Base-by-base conservation (phyloP, 2,797 vertebrate genomes). In the Darevskia mixta region DNA sequence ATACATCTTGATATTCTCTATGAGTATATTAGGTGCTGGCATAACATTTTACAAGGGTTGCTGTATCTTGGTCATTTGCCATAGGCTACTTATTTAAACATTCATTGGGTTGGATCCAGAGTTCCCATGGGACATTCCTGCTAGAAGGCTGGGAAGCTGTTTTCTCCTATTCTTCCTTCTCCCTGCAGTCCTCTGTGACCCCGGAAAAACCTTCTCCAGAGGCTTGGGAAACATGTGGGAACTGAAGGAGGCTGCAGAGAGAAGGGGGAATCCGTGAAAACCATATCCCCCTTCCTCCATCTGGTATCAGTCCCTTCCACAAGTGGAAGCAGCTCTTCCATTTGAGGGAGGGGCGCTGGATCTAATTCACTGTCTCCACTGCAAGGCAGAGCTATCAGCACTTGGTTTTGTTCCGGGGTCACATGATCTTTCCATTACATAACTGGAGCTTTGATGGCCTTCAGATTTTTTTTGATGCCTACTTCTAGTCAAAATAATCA, bases 331-430 rank as follows among this genome's bases (percentile, higher is more conserved):
- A 73, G 18, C 32, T 17, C 35, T 73, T 73, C 72, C 35, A 35
- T 73, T 73, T n/a, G 32, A 35, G 72, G 72, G 18, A 38, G 32
- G 35, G 72, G 17, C 72, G 1, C 72, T 73, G 13, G 32, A 73
- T 73, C 72, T 35, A 91, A 80, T 35, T 35, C 91, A 81, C 89
- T 85, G 77, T 95, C 85, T 85, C 10, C 0, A 58, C 91, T 82
- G 89, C 92, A 94, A 93, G 95, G 95, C 96, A 96, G 93, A 96
- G 95, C 97, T 97, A 97, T 97, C 95, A 96, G 96, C 96, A 97
- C 96, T 97, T 95, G 95, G 90, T 92, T 89, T 94, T 95, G 58
- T 92, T 87, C 78, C 93, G 90, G 95, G 95, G 94, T 93, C 87
- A 92, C 41, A 84, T 92, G 82, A 94, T 87, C 79, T 71, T 92